phyloP scores from a whole-genome alignment of 2,113 vertebrate genomes.

The Chelonoidis abingdonii region DNA sequence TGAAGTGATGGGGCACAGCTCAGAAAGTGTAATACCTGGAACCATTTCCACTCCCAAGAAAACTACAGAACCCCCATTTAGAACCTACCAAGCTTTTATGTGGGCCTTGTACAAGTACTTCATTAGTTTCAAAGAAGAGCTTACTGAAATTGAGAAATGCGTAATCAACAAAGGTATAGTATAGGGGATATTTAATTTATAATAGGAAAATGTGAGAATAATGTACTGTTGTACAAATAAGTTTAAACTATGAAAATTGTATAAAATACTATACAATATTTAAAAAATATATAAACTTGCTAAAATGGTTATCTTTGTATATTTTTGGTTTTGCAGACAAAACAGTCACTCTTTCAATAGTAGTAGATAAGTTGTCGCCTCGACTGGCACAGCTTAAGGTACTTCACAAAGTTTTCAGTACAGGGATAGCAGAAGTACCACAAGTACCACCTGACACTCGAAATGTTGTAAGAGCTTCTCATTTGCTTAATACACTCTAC shows the following conservation, averaged over 20 bases:
- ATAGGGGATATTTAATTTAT: neutral
- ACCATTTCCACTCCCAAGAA: conserved; percentile 83
- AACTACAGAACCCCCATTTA: conserved; percentile 89
- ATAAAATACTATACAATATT: neutral
- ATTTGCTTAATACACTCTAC: conserved; percentile 96
- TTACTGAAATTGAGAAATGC: conserved; percentile 90
- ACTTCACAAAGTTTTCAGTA: conserved; percentile 95
- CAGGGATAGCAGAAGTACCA: conserved; percentile 96
- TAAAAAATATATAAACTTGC: neutral
- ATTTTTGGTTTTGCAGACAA: conserved; percentile 81
- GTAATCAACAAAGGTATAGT: conserved; percentile 89
- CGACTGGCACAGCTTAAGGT: conserved; percentile 94
- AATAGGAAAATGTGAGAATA: neutral
- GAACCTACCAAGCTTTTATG: conserved; percentile 98
- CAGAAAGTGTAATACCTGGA: conserved; percentile 81
- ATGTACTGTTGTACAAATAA: neutral
- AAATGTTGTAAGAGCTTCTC: conserved; percentile 95
- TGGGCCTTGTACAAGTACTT: conserved; percentile 98
- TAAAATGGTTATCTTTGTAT: neutral
- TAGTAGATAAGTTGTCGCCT: conserved; percentile 89
- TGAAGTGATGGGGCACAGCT: conserved; percentile 92
- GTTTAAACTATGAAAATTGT: neutral
- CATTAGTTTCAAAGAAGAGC: conserved; percentile 93
- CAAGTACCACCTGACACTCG: conserved; percentile 93
- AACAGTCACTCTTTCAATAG: conserved; percentile 90